Percentiles rank a stretch among this genome's conserved stretches.
Evolutionary conservation across 2,888 invertebrate species (phyloP).

Genomic region (Atrina japonica): DNA sequence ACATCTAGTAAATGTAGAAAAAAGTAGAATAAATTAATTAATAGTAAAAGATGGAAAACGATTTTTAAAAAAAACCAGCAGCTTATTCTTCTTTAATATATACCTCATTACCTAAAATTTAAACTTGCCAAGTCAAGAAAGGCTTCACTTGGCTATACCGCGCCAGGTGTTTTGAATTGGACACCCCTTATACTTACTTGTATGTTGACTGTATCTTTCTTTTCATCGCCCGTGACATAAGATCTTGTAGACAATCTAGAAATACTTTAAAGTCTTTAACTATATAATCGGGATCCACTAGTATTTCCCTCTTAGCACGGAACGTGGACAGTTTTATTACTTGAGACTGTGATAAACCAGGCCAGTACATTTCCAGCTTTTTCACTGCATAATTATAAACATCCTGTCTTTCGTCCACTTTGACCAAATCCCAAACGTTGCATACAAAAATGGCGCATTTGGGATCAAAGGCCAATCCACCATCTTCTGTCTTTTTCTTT

Average conservation of each 20-base stretch:
- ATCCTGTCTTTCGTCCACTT: slow-evolving; percentile 49
- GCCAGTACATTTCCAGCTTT: slow-evolving; percentile 63
- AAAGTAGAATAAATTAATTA: too few species aligned
- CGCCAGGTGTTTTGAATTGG: too few species aligned
- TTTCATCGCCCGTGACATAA: slow-evolving; percentile 59
- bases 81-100: too few species aligned
- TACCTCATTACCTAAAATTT: too few species aligned
- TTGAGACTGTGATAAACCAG: slow-evolving; percentile 59
- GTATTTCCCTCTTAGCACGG: slow-evolving; percentile 52
- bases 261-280: slow-evolving; percentile 59
- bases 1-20: too few species aligned
- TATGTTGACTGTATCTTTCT: slow-evolving; percentile 64
- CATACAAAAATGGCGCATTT: slow-evolving; percentile 74
- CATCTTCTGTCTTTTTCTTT: slow-evolving; percentile 42
- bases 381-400: slow-evolving; percentile 61
- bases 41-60: too few species aligned
- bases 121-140: too few species aligned
- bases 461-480: slow-evolving; percentile 57
- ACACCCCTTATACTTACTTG: slow-evolving; percentile 62
- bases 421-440: slow-evolving; percentile 72
- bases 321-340: slow-evolving; percentile 64
- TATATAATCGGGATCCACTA: slow-evolving; percentile 64
- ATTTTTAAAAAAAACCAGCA: too few species aligned
- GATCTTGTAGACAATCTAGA: slow-evolving; percentile 60
- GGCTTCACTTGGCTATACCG: too few species aligned